Percentiles rank a stretch among this genome's conserved stretches.
Evolutionary conservation across 2,113 vertebrate genomes (phyloP).

Genomic region (Clarias magur): DNA sequence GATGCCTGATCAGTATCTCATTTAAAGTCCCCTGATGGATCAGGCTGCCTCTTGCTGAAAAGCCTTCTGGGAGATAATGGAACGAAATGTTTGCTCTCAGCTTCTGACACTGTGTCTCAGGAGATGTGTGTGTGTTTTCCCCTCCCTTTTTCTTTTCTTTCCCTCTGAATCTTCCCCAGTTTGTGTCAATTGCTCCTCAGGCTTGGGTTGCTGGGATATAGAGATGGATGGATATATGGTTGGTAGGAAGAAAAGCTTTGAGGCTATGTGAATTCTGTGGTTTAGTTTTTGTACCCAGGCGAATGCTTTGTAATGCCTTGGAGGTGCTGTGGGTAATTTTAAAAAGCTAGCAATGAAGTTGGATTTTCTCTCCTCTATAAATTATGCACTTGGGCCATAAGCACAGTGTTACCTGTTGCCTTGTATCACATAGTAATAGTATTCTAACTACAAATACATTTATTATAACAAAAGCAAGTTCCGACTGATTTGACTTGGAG

Average conservation of each 20-base stretch:
- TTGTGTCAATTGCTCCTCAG: neutral
- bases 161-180: neutral
- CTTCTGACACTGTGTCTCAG: slow-evolving; percentile 27
- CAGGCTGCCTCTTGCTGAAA: slow-evolving; percentile 35
- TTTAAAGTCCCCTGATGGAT: slow-evolving; percentile 43
- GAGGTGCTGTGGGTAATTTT: neutral
- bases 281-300: neutral
- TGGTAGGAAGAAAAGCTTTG: neutral
- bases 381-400: too few relatives aligned
- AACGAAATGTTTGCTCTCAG: slow-evolving; percentile 38
- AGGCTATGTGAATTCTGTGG: neutral
- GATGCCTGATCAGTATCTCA: slow-evolving; percentile 48
- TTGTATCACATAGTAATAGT: neutral
- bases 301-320: neutral
- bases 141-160: neutral
- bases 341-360: neutral
- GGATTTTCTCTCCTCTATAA: neutral
- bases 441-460: neutral
- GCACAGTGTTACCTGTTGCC: neutral
- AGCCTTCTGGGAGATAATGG: slow-evolving; percentile 43
- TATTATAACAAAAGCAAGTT: neutral
- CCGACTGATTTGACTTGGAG: neutral
- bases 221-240: neutral
- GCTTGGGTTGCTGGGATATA: neutral
- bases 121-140: neutral